Evolutionary conservation across 2,888 invertebrate species (phyloP), one percentile per base, ranked within the genome.

Genomic region (Ochlodes sylvanus): DNA sequence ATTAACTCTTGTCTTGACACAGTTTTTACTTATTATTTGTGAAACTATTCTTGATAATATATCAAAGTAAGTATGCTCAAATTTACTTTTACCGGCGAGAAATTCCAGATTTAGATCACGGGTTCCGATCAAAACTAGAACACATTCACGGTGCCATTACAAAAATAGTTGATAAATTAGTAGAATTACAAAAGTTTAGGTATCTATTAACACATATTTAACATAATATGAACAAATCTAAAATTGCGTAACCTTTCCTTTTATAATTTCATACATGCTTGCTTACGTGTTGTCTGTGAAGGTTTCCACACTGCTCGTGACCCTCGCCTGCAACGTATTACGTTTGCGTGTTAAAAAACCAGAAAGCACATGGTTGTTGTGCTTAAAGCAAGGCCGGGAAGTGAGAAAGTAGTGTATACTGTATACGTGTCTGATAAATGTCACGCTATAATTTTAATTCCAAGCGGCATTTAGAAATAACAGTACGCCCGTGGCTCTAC

Each of bases 191-290:
- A 70, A 70, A 61, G 15, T 55, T 41, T 4, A 17, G 66, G 57
- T 63, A 69, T 54, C 41, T 57, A 63, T 63, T 65, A 62, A 63
- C 34, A 52, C 44, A 54, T 54, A 61, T 57, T 42, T 57, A 55
- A 55, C 57, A 63, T 63, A 67, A 72, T 72, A 72, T 83, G 83
- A 84, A 84, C 86, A 82, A 81, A 79, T 79, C 73, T 80, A 75
- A 81, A 92, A 92, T 92, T 93, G 92, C 92, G 92, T 92, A 92
- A 93, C 91, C 89, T 89, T 88, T 90, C 89, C 85, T 89, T 90
- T 87, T 84, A 82, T 84, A 85, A 77, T 87, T 88, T 84, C 84
- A 73, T 77, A 85, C 87, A 88, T 92, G 92, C 93, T 90, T 92
- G 92, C 93, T 90, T 92, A 93, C 93, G 93, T 93, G 93, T 92